A percentile compares a stretch with the other conserved stretches of the same genome.
Evolutionary conservation across 2,888 invertebrate species (phyloP).

Genomic region (Limnephilus rhombicus): DNA sequence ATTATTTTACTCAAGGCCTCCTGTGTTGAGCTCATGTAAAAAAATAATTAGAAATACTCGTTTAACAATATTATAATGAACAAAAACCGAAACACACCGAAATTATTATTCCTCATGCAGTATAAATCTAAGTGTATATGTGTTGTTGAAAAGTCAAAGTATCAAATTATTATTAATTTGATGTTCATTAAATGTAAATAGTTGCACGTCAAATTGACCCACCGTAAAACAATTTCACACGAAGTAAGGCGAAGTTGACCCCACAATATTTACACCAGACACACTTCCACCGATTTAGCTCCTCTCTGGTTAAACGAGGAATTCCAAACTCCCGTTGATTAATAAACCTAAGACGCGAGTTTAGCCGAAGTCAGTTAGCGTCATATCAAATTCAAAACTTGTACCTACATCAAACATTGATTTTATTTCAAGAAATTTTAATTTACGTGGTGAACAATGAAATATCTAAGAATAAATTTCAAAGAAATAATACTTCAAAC

Average conservation of each 20-base stretch:
- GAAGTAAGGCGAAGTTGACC: not conserved
- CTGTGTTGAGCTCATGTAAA: too few species aligned
- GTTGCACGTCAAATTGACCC: too few species aligned
- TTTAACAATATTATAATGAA: too few species aligned
- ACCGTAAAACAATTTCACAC: not conserved
- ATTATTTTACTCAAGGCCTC: too few species aligned
- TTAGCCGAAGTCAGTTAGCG: not conserved
- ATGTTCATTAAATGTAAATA: too few species aligned
- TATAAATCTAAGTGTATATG: too few species aligned
- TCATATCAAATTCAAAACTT: not conserved
- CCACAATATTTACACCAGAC: not conserved
- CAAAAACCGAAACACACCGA: too few species aligned
- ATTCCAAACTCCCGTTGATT: not conserved
- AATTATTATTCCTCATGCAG: too few species aligned
- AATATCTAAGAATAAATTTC: not conserved
- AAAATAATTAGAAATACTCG: too few species aligned
- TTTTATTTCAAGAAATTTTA: not conserved
- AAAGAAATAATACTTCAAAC: not conserved
- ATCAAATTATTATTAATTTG: too few species aligned
- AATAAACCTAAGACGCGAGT: not conserved
- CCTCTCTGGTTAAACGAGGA: not conserved
- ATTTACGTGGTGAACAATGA: not conserved
- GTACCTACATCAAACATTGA: not conserved
- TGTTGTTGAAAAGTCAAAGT: too few species aligned
- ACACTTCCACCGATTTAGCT: not conserved